Evolutionary conservation across 2,888 invertebrate genomes (phyloP).

Genomic region (Nycteola revayana): DNA sequence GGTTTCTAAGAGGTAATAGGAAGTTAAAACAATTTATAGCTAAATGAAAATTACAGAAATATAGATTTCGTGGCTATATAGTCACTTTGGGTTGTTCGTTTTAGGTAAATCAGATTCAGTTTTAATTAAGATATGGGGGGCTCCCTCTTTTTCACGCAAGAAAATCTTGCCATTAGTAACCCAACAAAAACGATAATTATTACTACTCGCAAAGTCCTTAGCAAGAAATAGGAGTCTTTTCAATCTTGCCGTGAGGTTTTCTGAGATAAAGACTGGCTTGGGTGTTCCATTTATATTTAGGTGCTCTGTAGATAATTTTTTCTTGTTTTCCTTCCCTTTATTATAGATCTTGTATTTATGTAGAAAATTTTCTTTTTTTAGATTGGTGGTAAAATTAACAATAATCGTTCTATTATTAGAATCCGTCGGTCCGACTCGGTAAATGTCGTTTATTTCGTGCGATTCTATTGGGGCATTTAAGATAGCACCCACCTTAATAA

Average conservation of each 20-base stretch:
- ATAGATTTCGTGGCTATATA: neutral
- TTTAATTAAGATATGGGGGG: too few species aligned
- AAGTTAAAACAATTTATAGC: neutral
- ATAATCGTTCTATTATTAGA: constrained; percentile 1
- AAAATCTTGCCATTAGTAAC: constrained; percentile 4
- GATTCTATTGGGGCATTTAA: neutral
- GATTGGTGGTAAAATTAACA: neutral
- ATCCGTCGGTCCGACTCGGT: neutral
- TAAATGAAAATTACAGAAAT: neutral
- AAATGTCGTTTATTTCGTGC: neutral
- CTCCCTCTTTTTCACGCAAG: neutral
- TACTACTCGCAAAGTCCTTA: constrained; percentile 1
- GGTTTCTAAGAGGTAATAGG: neutral
- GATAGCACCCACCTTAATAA: neutral
- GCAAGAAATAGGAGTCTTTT: constrained; percentile 1
- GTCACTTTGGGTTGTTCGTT: neutral
- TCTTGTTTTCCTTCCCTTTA: neutral
- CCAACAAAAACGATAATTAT: constrained; percentile 9
- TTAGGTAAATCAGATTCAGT: neutral
- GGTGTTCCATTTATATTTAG: neutral
- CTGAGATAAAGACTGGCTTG: constrained; percentile 1
- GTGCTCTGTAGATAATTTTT: neutral
- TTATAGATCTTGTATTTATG: neutral
- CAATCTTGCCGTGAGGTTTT: constrained; percentile 1
- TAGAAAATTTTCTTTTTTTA: neutral